Percentiles rank a stretch among this genome's conserved stretches.
Evolutionary conservation across 1,140 invertebrate species (phyloP).

Genomic region (fruit fly (Drosophila melanogaster)): Release_6_plus_ISO1_MT NT_033777.3:11182501-11183000

Average conservation of each 20-base stretch:
- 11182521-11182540: conserved; percentile 60
- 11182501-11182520: neutral
- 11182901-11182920: no score
- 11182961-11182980: neutral
- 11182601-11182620: conserved; percentile 40
- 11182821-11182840: no score
- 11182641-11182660: conserved; percentile 32
- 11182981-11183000: neutral
- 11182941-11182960: neutral
- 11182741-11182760: conserved; percentile 26
- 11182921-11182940: neutral
- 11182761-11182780: conserved; percentile 44
- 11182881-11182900: no score
- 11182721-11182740: conserved; percentile 12
- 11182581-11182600: conserved; percentile 49
- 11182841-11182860: no score
- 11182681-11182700: conserved; percentile 54
- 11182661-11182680: conserved; percentile 25
- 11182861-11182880: no score
- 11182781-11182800: conserved; percentile 11
- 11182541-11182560: conserved; percentile 55
- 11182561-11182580: conserved; percentile 54
- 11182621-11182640: conserved; percentile 56
- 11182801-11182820: neutral
- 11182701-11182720: conserved; percentile 37